Evolutionary conservation across 2,888 invertebrate species (phyloP).

Genomic region (Thelaira solivaga): DNA sequence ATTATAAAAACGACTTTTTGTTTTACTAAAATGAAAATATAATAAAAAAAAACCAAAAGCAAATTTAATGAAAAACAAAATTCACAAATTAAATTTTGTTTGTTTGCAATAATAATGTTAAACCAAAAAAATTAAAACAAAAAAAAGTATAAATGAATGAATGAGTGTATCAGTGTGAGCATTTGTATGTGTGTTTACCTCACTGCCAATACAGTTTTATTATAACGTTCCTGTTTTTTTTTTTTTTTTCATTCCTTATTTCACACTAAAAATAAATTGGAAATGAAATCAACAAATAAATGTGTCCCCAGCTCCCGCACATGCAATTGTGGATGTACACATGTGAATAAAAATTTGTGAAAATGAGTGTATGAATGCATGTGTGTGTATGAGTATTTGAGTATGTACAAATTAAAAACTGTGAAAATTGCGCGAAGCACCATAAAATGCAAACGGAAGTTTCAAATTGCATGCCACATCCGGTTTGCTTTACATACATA

Average conservation of each 20-base stretch:
- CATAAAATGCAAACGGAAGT: slow-evolving; percentile 62
- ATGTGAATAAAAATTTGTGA: slow-evolving; percentile 27
- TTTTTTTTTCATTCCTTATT: neutral
- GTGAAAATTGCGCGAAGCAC: slow-evolving; percentile 60
- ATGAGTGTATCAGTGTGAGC: too few relatives aligned
- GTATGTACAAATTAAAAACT: slow-evolving; percentile 58
- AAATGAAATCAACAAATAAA: slow-evolving; percentile 61
- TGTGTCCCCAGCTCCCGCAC: slow-evolving; percentile 49
- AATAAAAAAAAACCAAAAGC: neutral
- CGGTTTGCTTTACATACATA: slow-evolving; percentile 56
- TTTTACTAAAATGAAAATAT: slow-evolving; percentile 7
- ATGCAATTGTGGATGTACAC: slow-evolving; percentile 49
- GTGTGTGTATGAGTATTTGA: slow-evolving; percentile 5
- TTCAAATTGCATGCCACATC: slow-evolving; percentile 62
- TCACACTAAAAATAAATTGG: slow-evolving; percentile 58
- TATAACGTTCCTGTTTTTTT: neutral
- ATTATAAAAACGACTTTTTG: neutral
- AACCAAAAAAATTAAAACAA: slow-evolving; percentile 5
- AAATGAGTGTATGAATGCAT: neutral
- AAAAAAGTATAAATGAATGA: too few relatives aligned
- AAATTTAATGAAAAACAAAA: slow-evolving; percentile 28
- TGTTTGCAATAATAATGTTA: slow-evolving; percentile 58
- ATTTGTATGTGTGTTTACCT: too few relatives aligned
- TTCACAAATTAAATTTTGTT: slow-evolving; percentile 53
- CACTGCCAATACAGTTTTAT: slow-evolving; percentile 1